phyloP scores from a whole-genome alignment of 2,888 invertebrate species.

The Meiosimyza decipiens region DNA sequence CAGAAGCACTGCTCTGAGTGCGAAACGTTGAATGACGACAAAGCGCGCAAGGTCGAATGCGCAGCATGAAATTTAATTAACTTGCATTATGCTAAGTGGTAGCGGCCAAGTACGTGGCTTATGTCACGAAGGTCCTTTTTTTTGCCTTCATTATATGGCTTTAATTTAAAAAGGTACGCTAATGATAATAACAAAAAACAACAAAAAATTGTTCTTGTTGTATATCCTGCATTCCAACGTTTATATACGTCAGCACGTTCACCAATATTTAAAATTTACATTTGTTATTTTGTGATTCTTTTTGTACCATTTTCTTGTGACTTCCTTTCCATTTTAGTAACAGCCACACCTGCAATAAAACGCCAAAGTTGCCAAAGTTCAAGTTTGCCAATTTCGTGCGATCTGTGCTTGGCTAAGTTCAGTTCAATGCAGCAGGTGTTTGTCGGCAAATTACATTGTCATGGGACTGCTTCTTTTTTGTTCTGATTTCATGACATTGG shows the following conservation, averaged over 20 bases:
- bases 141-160: neutral
- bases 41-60: neutral
- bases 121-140: neutral
- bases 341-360: too few relatives aligned
- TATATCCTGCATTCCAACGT: neutral
- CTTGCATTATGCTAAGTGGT: constrained; percentile 2
- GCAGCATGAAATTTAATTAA: constrained; percentile 2
- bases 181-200: neutral
- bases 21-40: too few relatives aligned
- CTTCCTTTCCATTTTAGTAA: too few relatives aligned
- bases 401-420: neutral
- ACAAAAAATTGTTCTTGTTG: neutral
- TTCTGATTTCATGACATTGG: too few relatives aligned
- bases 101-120: neutral
- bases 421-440: constrained; percentile 4
- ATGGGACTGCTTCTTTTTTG: neutral
- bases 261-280: neutral
- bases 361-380: too few relatives aligned
- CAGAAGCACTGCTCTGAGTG: neutral
- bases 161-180: neutral
- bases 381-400: neutral
- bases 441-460: neutral
- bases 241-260: neutral
- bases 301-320: too few relatives aligned
- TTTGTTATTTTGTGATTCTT: too few relatives aligned